Base-by-base conservation (phyloP, 1,140 invertebrate genomes). In the Protaetia brevitarsis region DNA sequence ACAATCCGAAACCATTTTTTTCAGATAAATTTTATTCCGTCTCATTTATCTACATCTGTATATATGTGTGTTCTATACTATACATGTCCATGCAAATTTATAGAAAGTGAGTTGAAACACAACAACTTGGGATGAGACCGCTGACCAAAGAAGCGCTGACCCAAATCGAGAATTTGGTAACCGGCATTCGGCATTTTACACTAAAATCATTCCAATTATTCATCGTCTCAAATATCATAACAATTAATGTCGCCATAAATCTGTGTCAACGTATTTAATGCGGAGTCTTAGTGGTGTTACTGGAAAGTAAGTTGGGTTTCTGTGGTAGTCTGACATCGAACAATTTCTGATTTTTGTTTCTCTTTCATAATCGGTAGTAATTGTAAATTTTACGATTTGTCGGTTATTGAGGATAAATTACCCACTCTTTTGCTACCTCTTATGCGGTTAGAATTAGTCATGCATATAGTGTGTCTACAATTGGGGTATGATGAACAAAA, bases 21-120 rank as follows among this genome's bases (percentile, higher is more conserved):
- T 51, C 26, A 51, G 21, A 23, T 23, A 51, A 51, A 10, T 10
- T 16, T 8, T 51, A 16, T 51, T 51, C 41, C 26, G 41, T 10
- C 16, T 19, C 19, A 51, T 19, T 26, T 19, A 8, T 19, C 13
- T 51, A 51, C 13, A 19, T 51, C n/a, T 41, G 19, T 10, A 23
- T 51, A 51, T 51, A 51, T 51, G n/a, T n/a, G n/a, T n/a, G n/a
- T n/a, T n/a, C n/a, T 51, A 51, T n/a, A 23, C 41, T 51, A 23
- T 19, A 51, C 3, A 51, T 51, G 10, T 51, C 6, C 26, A 36
- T 36, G 34, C 16, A 36, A 3, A 13, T 10, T 10, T 51, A 16
- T 51, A 51, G 41, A 51, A 51, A 51, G 41, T 23, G 2, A 5
- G 19, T 8, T 19, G 3, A 51, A 51, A 23, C 19, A 21, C 5